Evolutionary conservation across 2,888 invertebrate genomes (phyloP).

Genomic region (Digitonthophagus gazella): DNA sequence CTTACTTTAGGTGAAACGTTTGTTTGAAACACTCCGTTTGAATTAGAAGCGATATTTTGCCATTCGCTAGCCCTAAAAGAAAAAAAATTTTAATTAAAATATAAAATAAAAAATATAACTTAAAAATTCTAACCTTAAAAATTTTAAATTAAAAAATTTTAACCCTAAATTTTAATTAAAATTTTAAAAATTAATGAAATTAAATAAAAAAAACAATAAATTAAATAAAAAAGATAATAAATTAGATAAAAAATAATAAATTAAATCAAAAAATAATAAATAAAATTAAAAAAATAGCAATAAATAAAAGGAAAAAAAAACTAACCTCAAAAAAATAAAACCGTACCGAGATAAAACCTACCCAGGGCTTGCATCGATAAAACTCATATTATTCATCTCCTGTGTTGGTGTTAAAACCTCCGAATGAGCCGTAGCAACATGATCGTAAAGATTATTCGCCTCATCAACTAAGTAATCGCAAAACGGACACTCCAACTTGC

Average conservation of each 20-base stretch:
- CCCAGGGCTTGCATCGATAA: conserved; percentile 62
- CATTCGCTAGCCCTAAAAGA: neutral
- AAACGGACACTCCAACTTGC: conserved; percentile 77
- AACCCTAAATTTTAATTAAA: too few species aligned
- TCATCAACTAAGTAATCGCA: conserved; percentile 74
- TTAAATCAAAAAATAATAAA: too few species aligned
- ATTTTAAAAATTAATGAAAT: too few species aligned
- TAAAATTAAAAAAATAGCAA: too few species aligned
- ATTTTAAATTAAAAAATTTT: too few species aligned
- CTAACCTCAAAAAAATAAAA: too few species aligned
- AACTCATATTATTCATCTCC: conserved; percentile 64
- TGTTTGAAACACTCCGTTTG: conserved; percentile 44
- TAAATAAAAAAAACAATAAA: too few species aligned
- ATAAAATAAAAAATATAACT: neutral
- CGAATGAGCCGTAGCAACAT: conserved; percentile 81
- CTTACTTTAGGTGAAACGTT: conserved; percentile 50
- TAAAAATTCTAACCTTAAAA: neutral
- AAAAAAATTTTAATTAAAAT: neutral
- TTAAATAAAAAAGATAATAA: too few species aligned
- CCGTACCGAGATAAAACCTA: too few species aligned
- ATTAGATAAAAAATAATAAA: too few species aligned
- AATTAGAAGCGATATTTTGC: conserved; percentile 40
- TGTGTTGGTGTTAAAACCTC: conserved; percentile 79
- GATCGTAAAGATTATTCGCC: conserved; percentile 71
- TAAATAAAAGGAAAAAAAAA: too few species aligned